Conservation (phyloP, 2,113 vertebrate species). For the Choloepus hoffmanni region DNA sequence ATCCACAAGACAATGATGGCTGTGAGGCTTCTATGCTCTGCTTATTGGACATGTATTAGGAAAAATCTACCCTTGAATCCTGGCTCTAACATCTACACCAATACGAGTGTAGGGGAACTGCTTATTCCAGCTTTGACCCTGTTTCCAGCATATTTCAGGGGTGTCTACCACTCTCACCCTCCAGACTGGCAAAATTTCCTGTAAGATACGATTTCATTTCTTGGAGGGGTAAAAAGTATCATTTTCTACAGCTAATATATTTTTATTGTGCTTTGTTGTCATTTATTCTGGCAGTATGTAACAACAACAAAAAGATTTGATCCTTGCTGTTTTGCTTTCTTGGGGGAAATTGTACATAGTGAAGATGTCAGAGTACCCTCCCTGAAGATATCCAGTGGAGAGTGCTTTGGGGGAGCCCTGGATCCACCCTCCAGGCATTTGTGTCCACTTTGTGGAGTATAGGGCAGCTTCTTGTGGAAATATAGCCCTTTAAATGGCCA, state of each 20-base stretch:
- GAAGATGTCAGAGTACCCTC: not conserved
- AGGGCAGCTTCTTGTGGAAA: constrained; percentile 2
- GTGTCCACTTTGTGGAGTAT: not conserved
- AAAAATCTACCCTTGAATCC: not conserved
- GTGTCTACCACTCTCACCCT: not conserved
- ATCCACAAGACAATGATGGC: not conserved
- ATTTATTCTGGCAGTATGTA: constrained; percentile 19
- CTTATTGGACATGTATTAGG: not conserved
- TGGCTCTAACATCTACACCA: not conserved
- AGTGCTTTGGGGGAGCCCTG: not conserved
- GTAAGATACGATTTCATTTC: not conserved
- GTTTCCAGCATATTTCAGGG: not conserved
- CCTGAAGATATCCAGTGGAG: not conserved
- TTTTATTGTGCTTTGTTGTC: constrained; percentile 45
- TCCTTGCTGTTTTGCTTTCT: constrained; percentile 27
- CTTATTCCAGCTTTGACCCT: not conserved
- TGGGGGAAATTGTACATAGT: not conserved
- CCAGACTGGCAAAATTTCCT: not conserved
- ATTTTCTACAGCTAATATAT: constrained; percentile 21
- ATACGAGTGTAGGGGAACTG: not conserved
- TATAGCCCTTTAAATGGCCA: not conserved
- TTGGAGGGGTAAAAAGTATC: not conserved
- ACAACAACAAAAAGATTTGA: not conserved
- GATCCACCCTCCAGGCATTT: not conserved
- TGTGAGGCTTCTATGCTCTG: not conserved